Conservation (phyloP, 2,113 vertebrate genomes). For the Alces alces region DNA sequence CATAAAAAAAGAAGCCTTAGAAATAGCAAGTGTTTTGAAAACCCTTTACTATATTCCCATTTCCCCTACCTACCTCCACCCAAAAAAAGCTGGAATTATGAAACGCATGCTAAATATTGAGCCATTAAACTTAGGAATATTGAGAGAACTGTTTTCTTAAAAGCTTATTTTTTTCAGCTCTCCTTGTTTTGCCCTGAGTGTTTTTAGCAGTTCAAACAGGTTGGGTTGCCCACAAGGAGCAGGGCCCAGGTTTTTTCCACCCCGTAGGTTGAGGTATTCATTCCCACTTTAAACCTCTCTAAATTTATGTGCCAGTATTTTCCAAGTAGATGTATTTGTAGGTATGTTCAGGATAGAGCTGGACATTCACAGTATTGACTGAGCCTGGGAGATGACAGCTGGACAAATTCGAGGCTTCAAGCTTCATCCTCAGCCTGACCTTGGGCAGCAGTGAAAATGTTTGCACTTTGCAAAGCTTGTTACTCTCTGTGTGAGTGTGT, state of each 20-base stretch:
- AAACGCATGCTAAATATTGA: conserved; percentile 81
- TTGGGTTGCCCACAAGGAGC: conserved; percentile 83
- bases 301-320: conserved; percentile 85
- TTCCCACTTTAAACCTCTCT: conserved; percentile 84
- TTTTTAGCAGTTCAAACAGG: conserved; percentile 87
- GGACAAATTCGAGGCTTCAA: conserved; percentile 73
- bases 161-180: conserved; percentile 80
- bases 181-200: conserved; percentile 78
- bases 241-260: conserved; percentile 82
- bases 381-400: conserved; percentile 74
- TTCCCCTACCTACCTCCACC: conserved; percentile 77
- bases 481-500: background rate
- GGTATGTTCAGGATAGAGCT: conserved; percentile 77
- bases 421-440: conserved; percentile 70
- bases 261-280: conserved; percentile 84
- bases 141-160: conserved; percentile 76
- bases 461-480: conserved; percentile 64
- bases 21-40: conserved; percentile 83
- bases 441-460: conserved; percentile 67
- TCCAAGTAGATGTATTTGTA: conserved; percentile 84
- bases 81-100: conserved; percentile 81
- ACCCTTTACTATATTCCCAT: conserved; percentile 80
- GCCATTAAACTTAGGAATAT: conserved; percentile 80
- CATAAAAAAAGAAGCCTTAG: conserved; percentile 80
- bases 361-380: conserved; percentile 75